These are phyloP conservation scores for western clawed frog (Xenopus tropicalis) DNA, from an alignment of 2,113 vertebrate genomes.

Conservation along the genomic window DNA sequence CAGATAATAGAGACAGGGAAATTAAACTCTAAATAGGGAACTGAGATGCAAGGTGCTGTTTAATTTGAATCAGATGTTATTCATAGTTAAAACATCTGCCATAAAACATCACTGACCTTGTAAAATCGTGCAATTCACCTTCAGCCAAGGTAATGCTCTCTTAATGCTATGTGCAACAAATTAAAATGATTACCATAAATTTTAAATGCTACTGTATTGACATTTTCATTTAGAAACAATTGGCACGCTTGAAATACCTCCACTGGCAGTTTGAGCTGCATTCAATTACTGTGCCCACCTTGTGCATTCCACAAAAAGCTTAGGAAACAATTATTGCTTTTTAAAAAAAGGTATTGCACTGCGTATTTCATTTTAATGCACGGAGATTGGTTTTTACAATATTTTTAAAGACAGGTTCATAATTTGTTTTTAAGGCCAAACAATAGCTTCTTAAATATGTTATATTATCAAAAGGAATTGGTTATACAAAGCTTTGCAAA, in stretches of 20 bases:
- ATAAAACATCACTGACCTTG: conserved; percentile 42
- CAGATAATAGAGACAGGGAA: conserved; percentile 31
- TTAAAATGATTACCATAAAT: conserved; percentile 32
- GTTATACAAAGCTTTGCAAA: no score
- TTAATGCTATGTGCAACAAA: conserved; percentile 26
- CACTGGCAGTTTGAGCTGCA: conserved; percentile 6
- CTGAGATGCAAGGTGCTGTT: conserved; percentile 39
- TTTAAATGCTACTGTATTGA: conserved; percentile 15
- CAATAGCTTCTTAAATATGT: no score
- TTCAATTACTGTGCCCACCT: conserved; percentile 16
- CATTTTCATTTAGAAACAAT: conserved; percentile 21
- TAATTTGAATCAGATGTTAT: conserved; percentile 37
- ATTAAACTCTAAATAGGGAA: conserved; percentile 27
- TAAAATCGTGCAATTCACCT: conserved; percentile 35
- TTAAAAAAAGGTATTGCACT: no score
- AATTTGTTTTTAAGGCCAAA: no score
- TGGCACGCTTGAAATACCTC: conserved; percentile 9
- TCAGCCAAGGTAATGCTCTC: conserved; percentile 29
- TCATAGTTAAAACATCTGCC: conserved; percentile 36
- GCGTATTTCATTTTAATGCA: no score
- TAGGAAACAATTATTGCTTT: background rate
- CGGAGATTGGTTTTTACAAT: no score
- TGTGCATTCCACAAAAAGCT: background rate
- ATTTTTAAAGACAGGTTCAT: no score
- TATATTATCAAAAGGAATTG: no score